Evolutionary conservation across 2,113 vertebrate genomes (phyloP).

Genomic region (Sus scrofa): T2T-Sscrofa CM000819.6:95293001-95293500

Average conservation of each 20-base stretch:
- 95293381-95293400: background rate
- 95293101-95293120: background rate
- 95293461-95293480: background rate
- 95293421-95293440: background rate
- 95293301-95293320: background rate
- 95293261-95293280: background rate
- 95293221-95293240: background rate
- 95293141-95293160: background rate
- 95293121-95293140: background rate
- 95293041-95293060: background rate
- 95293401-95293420: background rate
- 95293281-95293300: background rate
- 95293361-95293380: background rate
- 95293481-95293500: background rate
- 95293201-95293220: background rate
- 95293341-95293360: background rate
- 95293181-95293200: background rate
- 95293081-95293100: background rate
- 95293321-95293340: background rate
- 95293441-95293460: background rate
- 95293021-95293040: background rate
- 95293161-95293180: background rate
- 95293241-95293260: background rate
- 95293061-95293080: background rate
- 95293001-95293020: background rate